phyloP scores from a whole-genome alignment of 1,140 invertebrate species.

The Drosophila chauvacae region DNA sequence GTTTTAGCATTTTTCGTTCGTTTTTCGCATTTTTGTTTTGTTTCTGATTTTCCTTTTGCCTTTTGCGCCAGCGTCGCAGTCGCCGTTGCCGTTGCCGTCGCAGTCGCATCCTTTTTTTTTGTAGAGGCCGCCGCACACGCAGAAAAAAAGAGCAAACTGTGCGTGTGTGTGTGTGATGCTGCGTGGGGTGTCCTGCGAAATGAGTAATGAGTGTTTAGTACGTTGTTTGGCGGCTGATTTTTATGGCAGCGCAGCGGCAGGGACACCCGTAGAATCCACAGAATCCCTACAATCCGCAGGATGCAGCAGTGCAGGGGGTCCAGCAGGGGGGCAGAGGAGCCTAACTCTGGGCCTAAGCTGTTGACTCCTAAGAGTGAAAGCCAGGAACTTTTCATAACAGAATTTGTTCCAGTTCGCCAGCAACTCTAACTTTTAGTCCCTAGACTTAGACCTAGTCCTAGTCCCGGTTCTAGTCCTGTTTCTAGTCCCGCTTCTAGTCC shows the following conservation, averaged over 20 bases:
- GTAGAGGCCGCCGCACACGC: slow-evolving; percentile 46
- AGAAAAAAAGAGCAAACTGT: slow-evolving; percentile 56
- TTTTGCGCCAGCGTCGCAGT: slow-evolving; percentile 20
- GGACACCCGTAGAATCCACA: neutral
- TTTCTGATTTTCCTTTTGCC: slow-evolving; percentile 66
- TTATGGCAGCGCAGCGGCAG: slow-evolving; percentile 31
- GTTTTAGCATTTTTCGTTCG: slow-evolving; percentile 73
- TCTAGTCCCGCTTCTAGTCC: neutral
- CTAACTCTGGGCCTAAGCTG: slow-evolving; percentile 38
- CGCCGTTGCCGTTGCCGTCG: slow-evolving; percentile 26
- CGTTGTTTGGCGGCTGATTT: slow-evolving; percentile 58
- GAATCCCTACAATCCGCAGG: neutral
- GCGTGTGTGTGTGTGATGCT: neutral
- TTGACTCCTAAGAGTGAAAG: slow-evolving; percentile 1
- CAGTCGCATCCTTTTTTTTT: slow-evolving; percentile 68
- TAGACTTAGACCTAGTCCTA: neutral
- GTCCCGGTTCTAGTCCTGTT: neutral
- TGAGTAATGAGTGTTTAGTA: slow-evolving; percentile 65
- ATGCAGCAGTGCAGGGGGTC: slow-evolving; percentile 4
- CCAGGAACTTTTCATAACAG: neutral
- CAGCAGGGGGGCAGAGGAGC: slow-evolving; percentile 21
- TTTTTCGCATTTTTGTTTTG: slow-evolving; percentile 76
- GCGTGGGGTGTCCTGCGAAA: slow-evolving; percentile 26
- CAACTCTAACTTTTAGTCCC: neutral
- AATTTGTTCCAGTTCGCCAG: neutral